Percentiles rank a stretch among this genome's conserved stretches.
phyloP scores from a whole-genome alignment of 2,797 vertebrate genomes.

The Saxicola maurus region DNA sequence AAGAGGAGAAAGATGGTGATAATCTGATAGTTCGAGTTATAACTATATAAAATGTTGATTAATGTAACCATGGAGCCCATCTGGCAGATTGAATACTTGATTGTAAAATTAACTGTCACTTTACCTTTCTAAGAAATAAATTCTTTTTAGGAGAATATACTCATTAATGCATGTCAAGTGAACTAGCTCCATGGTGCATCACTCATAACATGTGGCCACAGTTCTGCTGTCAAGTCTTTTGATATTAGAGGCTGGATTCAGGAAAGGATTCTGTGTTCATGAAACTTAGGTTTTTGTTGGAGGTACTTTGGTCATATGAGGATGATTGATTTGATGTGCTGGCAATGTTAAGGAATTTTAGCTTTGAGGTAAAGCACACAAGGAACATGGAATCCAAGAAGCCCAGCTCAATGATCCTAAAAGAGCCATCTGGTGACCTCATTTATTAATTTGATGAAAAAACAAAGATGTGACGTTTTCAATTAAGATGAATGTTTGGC shows the following conservation, averaged over 20 bases:
- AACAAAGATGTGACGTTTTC: not conserved
- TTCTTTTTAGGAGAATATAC: not conserved
- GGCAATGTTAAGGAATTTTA: not conserved
- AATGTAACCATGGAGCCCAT: not conserved
- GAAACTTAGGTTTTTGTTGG: not conserved
- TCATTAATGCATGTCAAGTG: not conserved
- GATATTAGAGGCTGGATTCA: not conserved
- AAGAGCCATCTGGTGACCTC: constrained; percentile 23
- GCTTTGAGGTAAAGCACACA: not conserved
- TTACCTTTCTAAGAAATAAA: not conserved
- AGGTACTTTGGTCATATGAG: not conserved
- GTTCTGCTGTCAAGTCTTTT: not conserved
- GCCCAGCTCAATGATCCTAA: not conserved
- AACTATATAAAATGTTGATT: not conserved
- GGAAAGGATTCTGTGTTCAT: not conserved
- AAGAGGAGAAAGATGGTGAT: not conserved
- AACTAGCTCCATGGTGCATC: fast-evolving
- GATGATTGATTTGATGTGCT: not conserved
- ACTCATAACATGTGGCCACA: fast-evolving
- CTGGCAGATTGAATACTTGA: not conserved
- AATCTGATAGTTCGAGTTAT: not conserved
- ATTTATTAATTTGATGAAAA: constrained; percentile 41
- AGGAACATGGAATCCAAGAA: not conserved
- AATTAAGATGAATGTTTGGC: not conserved
- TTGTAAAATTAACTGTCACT: not conserved